A percentile compares a stretch with the other conserved stretches of the same genome.
Evolutionary conservation across 2,888 invertebrate species (phyloP).

Genomic region (Meteorus colon): DNA sequence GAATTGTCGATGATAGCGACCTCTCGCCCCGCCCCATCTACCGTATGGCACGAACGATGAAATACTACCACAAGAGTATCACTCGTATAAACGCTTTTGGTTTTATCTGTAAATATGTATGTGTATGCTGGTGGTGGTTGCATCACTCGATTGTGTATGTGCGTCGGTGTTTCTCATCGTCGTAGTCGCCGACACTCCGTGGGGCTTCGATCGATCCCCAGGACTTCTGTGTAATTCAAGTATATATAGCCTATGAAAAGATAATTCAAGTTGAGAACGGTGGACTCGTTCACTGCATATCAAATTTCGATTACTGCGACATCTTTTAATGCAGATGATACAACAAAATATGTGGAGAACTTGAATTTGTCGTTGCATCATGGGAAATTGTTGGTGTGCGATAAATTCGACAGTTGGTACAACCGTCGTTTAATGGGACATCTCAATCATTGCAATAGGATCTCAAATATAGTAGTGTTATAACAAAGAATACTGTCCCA

Average conservation of each 20-base stretch:
- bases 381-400: too few species aligned
- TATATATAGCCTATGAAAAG: too few species aligned
- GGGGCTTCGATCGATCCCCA: constrained; percentile 59
- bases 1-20: constrained; percentile 77
- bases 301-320: not conserved
- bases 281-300: not conserved
- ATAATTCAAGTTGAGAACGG: not conserved
- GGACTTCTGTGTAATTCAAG: not conserved
- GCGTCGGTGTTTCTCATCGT: not conserved
- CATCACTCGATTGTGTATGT: not conserved
- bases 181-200: constrained; percentile 22
- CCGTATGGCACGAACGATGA: constrained; percentile 58
- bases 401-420: too few species aligned
- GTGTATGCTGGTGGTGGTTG: not conserved
- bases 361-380: not conserved
- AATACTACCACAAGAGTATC: constrained; percentile 27
- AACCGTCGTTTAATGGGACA: too few species aligned
- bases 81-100: not conserved
- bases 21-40: constrained; percentile 76
- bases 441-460: too few species aligned
- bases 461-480: too few species aligned
- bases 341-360: not conserved
- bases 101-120: not conserved
- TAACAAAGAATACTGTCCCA: too few species aligned
- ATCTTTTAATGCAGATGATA: not conserved